Evolutionary conservation across 2,888 invertebrate genomes (phyloP), one percentile per base, ranked within the genome.

Genomic region (Micropterix aruncella): DNA sequence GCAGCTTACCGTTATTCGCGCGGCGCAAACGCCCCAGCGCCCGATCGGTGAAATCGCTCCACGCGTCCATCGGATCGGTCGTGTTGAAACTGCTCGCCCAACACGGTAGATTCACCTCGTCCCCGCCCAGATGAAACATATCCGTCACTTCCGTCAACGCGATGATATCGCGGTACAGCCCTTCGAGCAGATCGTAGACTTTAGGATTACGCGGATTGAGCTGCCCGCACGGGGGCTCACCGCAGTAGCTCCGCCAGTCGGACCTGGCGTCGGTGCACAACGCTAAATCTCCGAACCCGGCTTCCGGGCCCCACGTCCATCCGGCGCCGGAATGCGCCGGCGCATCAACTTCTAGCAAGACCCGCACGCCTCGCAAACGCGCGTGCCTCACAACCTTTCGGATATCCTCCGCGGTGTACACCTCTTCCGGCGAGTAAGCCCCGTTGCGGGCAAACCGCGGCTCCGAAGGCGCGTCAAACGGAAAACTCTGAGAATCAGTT

Each of bases 401-500:
- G 27, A 86, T 74, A 54, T 87, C 84, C 9, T 78, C 77, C 2
- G 77, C 68, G 1, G 80, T 76, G 57, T 90, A 88, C 12, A 83
- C 74, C 50, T 82, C 79, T 15, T 83, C 81, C 42, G 86, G 83
- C 1, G 87, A 83, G 59, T 88, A 89, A 0, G 94, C 89, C 16
- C 96, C 95, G 60, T 83, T 82, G 50, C 79, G 75, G 0, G 87
- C 82, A 58, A 91, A 66, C 58, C 86, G 79, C 1, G 90, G 90
- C 44, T 80, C 82, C 49, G 77, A 73, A 17, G 78, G 76, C 2
- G 88, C 77, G 49, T 82, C 78, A 59, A 89, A 81, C 1, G 95
- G 94, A 63, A 94, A 94, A 51, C 92, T 90, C 60, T 94, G 92
- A 12, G 92, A 89, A 61, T 95, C 95, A 3, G 83, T 83, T 19